Percentiles rank a stretch among this genome's conserved stretches.
These are phyloP conservation scores for Ara ararauna DNA, from an alignment of 2,797 vertebrate genomes.

Conservation along the genomic window DNA sequence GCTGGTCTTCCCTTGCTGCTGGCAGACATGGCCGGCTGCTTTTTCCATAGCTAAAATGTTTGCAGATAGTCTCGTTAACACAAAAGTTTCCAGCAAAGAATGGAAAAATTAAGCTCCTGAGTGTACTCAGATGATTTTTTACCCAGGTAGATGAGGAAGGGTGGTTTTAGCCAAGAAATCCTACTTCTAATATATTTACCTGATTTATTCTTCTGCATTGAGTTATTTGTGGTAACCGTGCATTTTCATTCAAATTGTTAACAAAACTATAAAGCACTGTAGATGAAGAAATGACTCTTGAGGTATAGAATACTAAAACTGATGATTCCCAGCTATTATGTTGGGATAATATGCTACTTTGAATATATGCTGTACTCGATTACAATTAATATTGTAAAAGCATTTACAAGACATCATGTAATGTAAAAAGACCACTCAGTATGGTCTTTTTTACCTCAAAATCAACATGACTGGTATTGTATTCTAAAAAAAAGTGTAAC, in stretches of 20 bases:
- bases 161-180: not conserved
- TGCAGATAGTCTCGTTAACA: not conserved
- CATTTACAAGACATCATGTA: not conserved
- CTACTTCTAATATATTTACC: not conserved
- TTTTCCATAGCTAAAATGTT: slow-evolving; percentile 3
- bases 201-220: not conserved
- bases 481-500: not conserved
- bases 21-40: not conserved
- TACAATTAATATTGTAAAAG: not conserved
- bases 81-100: not conserved
- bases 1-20: not conserved
- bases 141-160: not conserved
- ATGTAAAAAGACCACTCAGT: not conserved
- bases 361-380: not conserved
- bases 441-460: not conserved
- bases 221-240: not conserved
- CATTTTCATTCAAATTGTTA: not conserved
- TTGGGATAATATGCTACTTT: not conserved
- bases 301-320: not conserved
- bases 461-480: not conserved
- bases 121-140: not conserved
- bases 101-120: not conserved
- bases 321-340: not conserved
- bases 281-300: not conserved
- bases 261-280: not conserved